Evolutionary conservation across 2,113 vertebrate species (phyloP).

Genomic region (Parotia lawesii): DNA sequence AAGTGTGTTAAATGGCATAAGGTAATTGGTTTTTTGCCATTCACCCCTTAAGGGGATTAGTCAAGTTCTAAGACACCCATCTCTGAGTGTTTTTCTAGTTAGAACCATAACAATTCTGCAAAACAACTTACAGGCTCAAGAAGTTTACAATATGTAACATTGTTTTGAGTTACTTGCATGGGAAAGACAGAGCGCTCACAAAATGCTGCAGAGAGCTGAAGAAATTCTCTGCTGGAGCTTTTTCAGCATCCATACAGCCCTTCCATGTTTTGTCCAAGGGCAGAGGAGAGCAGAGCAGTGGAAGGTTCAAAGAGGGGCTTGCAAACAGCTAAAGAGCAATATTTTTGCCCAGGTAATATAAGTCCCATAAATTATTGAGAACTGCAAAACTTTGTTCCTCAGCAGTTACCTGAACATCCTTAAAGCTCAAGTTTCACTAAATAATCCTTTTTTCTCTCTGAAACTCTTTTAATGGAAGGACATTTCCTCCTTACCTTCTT

Average conservation of each 20-base stretch:
- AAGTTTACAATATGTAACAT: too few species aligned
- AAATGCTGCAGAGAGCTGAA: too few species aligned
- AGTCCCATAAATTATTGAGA: neutral
- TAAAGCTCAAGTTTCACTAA: neutral
- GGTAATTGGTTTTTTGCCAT: too few species aligned
- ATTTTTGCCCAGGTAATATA: neutral
- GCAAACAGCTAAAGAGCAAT: neutral
- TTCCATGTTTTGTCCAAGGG: neutral
- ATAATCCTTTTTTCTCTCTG: rapidly evolving
- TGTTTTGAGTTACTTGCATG: too few species aligned
- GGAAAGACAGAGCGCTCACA: too few species aligned
- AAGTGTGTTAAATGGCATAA: too few species aligned
- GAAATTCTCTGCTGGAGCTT: too few species aligned
- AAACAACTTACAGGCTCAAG: too few species aligned
- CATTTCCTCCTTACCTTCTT: neutral
- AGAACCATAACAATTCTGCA: too few species aligned
- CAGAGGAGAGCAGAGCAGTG: neutral
- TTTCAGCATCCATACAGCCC: neutral
- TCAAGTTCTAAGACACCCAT: too few species aligned
- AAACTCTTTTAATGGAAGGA: neutral
- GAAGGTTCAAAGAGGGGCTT: neutral
- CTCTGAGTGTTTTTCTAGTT: too few species aligned
- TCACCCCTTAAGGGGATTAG: too few species aligned
- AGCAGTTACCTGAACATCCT: neutral
- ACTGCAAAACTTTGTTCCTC: neutral